Evolutionary conservation across 1,140 invertebrate genomes (phyloP).

Genomic region (Diorhabda sublineata): DNA sequence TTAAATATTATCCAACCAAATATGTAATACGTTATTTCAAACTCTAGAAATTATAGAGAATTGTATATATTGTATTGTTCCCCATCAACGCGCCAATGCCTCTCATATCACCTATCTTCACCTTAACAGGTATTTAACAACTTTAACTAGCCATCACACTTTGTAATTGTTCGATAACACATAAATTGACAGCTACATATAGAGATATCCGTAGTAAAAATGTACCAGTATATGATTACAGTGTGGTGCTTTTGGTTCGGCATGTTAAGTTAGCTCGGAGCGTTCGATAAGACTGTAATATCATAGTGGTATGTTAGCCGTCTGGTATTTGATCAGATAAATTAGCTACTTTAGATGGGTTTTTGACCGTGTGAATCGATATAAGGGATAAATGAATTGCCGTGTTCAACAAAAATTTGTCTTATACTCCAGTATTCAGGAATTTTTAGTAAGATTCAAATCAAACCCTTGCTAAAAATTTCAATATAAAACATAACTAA

Average conservation of each 20-base stretch:
- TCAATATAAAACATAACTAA: too few species aligned
- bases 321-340: conserved; percentile 40
- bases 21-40: background rate
- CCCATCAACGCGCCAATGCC: background rate
- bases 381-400: conserved; percentile 40
- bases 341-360: conserved; percentile 35
- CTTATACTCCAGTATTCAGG: conserved; percentile 18
- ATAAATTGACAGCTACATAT: conserved; percentile 42
- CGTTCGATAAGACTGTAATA: conserved; percentile 34
- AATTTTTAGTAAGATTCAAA: conserved; percentile 14
- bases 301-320: conserved; percentile 32
- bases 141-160: conserved; percentile 41
- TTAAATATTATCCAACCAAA: too few species aligned
- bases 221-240: conserved; percentile 37
- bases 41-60: background rate
- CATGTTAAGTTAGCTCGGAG: conserved; percentile 12
- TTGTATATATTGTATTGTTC: background rate
- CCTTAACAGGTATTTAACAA: conserved; percentile 43
- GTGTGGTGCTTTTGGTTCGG: conserved; percentile 25
- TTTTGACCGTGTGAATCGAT: conserved; percentile 43
- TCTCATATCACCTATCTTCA: conserved; percentile 35
- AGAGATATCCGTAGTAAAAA: conserved; percentile 36
- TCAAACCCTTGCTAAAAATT: conserved; percentile 1
- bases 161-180: conserved; percentile 43
- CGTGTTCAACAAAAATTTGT: conserved; percentile 25